Conservation (phyloP, 2,888 invertebrate genomes). For the Resseliella maxima region DNA sequence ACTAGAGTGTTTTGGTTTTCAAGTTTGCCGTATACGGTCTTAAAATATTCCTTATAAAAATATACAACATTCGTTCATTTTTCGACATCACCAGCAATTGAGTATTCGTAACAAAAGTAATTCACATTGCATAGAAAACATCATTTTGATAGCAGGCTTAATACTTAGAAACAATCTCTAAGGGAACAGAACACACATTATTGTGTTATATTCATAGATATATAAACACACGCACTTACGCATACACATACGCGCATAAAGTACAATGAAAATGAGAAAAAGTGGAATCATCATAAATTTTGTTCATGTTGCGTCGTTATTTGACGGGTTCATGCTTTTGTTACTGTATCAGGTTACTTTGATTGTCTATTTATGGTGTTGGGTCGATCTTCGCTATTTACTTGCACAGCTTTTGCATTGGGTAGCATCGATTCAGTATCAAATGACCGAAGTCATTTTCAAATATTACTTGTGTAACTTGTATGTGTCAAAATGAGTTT, state of each 20-base stretch:
- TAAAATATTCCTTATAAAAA: not conserved
- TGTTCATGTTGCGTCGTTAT: slow-evolving; percentile 4
- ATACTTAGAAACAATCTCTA: not conserved
- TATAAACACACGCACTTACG: not conserved
- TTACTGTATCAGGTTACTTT: slow-evolving; percentile 6
- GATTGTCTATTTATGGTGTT: not conserved
- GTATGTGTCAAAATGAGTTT: not conserved
- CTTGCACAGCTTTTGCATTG: not conserved
- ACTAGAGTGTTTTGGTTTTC: not conserved
- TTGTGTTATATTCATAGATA: too few species aligned
- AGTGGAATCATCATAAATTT: slow-evolving; percentile 1
- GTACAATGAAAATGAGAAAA: not conserved
- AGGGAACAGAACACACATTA: not conserved
- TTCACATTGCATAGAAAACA: not conserved
- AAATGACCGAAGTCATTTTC: not conserved
- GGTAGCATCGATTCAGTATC: not conserved
- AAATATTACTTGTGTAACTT: not conserved
- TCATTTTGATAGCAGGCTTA: not conserved
- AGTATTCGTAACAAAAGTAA: not conserved
- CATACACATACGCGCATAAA: too few species aligned
- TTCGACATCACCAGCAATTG: not conserved
- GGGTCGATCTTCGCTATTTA: not conserved
- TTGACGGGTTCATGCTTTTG: not conserved
- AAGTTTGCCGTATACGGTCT: not conserved
- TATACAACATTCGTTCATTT: not conserved